phyloP scores from a whole-genome alignment of 2,888 invertebrate species.

The Glaucopsyche alexis region DNA sequence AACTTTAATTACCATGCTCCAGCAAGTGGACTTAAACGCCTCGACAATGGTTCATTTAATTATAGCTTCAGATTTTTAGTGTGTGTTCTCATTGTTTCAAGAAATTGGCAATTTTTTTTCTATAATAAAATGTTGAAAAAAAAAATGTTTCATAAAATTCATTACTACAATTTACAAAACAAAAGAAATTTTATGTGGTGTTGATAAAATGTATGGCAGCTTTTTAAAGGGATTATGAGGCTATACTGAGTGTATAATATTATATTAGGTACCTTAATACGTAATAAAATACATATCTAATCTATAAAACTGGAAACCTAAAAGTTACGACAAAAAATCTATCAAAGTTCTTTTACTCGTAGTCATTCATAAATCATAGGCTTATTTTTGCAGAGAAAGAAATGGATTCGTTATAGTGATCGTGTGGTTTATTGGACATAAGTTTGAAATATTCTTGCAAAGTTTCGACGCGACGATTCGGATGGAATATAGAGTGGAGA shows the following conservation, averaged over 20 bases:
- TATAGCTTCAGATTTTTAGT: constrained; percentile 33
- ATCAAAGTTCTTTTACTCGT: not conserved
- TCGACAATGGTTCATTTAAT: constrained; percentile 37
- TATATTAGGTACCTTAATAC: no score
- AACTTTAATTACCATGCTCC: constrained; percentile 26
- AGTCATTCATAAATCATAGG: not conserved
- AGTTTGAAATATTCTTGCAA: not conserved
- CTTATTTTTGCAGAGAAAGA: not conserved
- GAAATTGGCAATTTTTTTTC: not conserved
- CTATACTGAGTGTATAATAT: no score
- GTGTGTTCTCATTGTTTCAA: constrained; percentile 35
- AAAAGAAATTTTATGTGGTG: no score
- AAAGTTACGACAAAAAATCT: not conserved
- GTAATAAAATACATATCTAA: not conserved
- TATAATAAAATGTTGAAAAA: no score
- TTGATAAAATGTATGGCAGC: no score
- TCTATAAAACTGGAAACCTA: not conserved
- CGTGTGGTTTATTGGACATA: not conserved
- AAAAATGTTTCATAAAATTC: no score
- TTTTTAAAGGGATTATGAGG: not conserved
- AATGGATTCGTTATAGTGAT: not conserved
- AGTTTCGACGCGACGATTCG: not conserved
- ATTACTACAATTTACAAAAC: no score
- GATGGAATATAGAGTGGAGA: not conserved
- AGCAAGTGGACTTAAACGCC: constrained; percentile 35